Evolutionary conservation across 2,113 vertebrate species (phyloP).

Genomic region (Daboia siamensis): DNA sequence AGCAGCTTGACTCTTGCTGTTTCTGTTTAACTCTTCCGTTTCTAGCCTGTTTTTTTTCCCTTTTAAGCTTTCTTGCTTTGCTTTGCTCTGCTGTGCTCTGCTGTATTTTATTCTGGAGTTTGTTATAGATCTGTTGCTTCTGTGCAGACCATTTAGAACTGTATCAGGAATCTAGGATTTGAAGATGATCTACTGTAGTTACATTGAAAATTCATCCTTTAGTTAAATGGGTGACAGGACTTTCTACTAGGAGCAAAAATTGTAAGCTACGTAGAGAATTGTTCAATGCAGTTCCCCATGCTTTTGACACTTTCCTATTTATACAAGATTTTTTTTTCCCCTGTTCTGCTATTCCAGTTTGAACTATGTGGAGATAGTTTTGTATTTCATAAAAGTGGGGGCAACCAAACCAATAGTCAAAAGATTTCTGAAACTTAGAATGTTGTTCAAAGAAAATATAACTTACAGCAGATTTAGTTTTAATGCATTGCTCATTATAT

Average conservation of each 20-base stretch:
- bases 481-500: background rate
- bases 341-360: background rate
- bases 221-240: background rate
- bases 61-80: background rate
- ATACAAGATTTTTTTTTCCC: background rate
- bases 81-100: background rate
- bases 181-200: background rate
- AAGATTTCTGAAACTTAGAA: background rate
- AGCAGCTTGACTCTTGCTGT: background rate
- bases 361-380: background rate
- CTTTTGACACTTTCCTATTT: background rate
- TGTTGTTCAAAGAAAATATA: background rate
- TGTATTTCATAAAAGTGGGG: background rate
- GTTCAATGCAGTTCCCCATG: background rate
- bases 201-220: background rate
- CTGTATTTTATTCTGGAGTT: background rate
- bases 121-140: background rate
- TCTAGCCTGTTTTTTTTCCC: background rate
- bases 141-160: background rate
- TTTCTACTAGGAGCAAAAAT: background rate
- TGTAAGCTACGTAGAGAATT: background rate
- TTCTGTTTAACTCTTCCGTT: constrained; percentile 41
- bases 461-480: background rate
- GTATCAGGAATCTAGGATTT: background rate
- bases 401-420: background rate